A percentile compares a stretch with the other conserved stretches of the same genome.
Evolutionary conservation across 1,140 invertebrate species (phyloP).

Genomic region (Anastatus disparis): DNA sequence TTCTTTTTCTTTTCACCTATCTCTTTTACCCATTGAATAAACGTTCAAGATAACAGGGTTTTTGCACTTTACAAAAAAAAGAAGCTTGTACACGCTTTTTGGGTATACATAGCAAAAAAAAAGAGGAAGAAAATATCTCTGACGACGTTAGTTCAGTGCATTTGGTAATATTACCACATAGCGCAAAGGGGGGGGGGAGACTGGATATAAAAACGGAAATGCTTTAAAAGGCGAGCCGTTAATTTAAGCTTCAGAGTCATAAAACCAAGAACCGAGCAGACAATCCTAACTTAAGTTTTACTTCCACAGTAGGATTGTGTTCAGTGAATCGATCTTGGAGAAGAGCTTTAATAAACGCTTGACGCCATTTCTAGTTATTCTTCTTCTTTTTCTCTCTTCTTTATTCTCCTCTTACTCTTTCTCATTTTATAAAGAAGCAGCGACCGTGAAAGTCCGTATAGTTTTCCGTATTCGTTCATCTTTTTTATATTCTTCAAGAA

Average conservation of each 20-base stretch:
- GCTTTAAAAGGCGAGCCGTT: constrained; percentile 32
- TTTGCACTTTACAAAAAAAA: too few species aligned
- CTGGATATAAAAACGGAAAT: constrained; percentile 23
- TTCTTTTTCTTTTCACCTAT: too few species aligned
- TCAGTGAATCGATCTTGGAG: too few species aligned
- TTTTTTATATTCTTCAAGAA: too few species aligned
- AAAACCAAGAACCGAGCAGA: constrained; percentile 20
- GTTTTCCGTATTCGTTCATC: too few species aligned
- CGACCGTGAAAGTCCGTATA: too few species aligned
- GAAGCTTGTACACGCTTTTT: too few species aligned
- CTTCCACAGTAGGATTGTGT: not conserved
- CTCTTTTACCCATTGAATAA: constrained; percentile 5
- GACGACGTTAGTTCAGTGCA: not conserved
- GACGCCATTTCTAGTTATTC: not conserved
- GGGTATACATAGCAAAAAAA: not conserved
- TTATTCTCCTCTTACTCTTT: not conserved
- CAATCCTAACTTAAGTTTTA: constrained; percentile 12
- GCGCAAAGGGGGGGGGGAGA: too few species aligned
- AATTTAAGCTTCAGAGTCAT: constrained; percentile 27
- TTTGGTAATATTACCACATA: constrained; percentile 21
- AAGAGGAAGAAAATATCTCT: too few species aligned
- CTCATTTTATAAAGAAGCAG: too few species aligned
- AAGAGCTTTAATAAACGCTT: constrained; percentile 27
- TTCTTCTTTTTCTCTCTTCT: not conserved
- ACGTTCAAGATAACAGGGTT: constrained; percentile 2